Evolutionary conservation across 1,140 invertebrate genomes (phyloP).

Genomic region (Lerema accius): DNA sequence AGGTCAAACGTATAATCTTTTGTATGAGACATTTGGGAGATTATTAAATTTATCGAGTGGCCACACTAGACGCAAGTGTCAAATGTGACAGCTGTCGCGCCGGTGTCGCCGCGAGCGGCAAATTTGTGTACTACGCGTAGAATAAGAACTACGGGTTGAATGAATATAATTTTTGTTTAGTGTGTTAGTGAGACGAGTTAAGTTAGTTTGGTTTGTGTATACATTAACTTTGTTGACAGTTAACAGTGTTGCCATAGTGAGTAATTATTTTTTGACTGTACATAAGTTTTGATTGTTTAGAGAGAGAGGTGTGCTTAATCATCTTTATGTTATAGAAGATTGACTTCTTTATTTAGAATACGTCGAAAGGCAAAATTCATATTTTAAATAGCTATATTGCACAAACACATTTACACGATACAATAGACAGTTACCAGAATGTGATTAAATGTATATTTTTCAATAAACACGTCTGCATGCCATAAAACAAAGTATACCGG

Average conservation of each 20-base stretch:
- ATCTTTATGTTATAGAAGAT: slow-evolving; percentile 60
- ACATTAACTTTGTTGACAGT: slow-evolving; percentile 77
- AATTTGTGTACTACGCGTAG: slow-evolving; percentile 41
- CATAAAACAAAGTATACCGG: slow-evolving; percentile 56
- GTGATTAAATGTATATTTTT: slow-evolving; percentile 76
- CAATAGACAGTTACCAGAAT: slow-evolving; percentile 77
- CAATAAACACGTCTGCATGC: slow-evolving; percentile 61
- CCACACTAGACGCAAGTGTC: slow-evolving; percentile 41
- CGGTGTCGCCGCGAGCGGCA: slow-evolving; percentile 37
- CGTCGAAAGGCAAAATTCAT: slow-evolving; percentile 49
- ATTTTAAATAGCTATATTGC: slow-evolving; percentile 55
- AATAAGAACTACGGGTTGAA: slow-evolving; percentile 67
- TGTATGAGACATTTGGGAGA: slow-evolving; percentile 64
- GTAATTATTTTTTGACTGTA: slow-evolving; percentile 78
- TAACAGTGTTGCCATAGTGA: slow-evolving; percentile 80
- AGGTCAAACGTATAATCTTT: slow-evolving; percentile 77
- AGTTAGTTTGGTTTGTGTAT: slow-evolving; percentile 71
- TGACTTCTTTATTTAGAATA: slow-evolving; percentile 65
- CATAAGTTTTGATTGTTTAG: slow-evolving; percentile 78
- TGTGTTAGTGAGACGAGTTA: slow-evolving; percentile 67
- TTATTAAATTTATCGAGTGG: slow-evolving; percentile 54
- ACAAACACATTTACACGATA: slow-evolving; percentile 53
- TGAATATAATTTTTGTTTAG: slow-evolving; percentile 67
- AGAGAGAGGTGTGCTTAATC: slow-evolving; percentile 69
- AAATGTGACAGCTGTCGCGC: slow-evolving; percentile 38